phyloP scores from a whole-genome alignment of 2,797 vertebrate species.

The Acanthurus tractus region DNA sequence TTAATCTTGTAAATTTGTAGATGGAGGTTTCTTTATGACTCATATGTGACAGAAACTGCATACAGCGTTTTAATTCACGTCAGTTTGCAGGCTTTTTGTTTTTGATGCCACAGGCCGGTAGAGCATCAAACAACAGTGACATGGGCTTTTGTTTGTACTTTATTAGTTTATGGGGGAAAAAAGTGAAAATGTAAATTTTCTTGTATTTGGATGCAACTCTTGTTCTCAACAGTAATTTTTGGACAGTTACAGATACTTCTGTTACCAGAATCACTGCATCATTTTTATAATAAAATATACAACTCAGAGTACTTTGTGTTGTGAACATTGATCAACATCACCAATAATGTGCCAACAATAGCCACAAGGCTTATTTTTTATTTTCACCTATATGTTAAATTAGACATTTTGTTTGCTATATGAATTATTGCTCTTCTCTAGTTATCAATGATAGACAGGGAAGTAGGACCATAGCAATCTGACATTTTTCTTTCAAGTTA shows the following conservation, averaged over 20 bases:
- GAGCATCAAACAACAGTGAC: background rate
- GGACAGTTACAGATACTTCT: background rate
- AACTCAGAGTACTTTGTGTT: background rate
- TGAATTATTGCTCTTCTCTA: background rate
- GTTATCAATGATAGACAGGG: background rate
- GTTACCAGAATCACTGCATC: slow-evolving; percentile 18
- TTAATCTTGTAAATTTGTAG: background rate
- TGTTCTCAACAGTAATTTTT: background rate
- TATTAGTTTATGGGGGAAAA: background rate
- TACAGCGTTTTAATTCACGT: slow-evolving; percentile 32
- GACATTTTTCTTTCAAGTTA: no score
- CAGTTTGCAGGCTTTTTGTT: background rate
- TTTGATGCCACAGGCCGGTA: background rate
- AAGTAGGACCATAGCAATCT: background rate
- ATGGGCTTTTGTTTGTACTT: slow-evolving; percentile 8
- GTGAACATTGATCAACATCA: background rate
- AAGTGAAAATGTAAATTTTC: background rate
- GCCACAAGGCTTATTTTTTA: background rate
- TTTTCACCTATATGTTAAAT: background rate
- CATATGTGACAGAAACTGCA: slow-evolving; percentile 4
- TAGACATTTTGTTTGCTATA: background rate
- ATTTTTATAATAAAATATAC: slow-evolving; percentile 56
- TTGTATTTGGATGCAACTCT: no score
- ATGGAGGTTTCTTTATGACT: background rate
- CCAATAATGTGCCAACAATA: background rate